A percentile compares a stretch with the other conserved stretches of the same genome.
phyloP scores from a whole-genome alignment of 1,140 invertebrate species.

The Wasmannia auropunctata region DNA sequence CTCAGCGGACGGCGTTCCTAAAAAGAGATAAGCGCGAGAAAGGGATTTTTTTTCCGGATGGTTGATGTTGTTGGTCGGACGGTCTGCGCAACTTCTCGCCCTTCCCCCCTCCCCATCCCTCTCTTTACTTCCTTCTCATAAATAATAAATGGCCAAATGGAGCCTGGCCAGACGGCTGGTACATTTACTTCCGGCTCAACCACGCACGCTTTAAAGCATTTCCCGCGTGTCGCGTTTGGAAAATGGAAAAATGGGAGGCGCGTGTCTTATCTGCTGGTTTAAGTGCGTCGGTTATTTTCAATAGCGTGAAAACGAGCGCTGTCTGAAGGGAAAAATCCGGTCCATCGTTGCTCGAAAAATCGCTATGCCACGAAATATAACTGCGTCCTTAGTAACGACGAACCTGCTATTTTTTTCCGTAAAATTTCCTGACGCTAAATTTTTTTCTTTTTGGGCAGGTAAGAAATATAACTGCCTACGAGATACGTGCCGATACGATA shows the following conservation, averaged over 20 bases:
- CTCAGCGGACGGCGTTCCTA: slow-evolving; percentile 50
- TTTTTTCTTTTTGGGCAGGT: neutral
- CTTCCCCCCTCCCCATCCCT: neutral
- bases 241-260: slow-evolving; percentile 50
- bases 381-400: slow-evolving; percentile 36
- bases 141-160: slow-evolving; percentile 72
- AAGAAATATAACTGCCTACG: neutral
- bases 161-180: slow-evolving; percentile 49
- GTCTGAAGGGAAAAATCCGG: slow-evolving; percentile 45
- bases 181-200: slow-evolving; percentile 63
- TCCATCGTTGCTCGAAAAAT: slow-evolving; percentile 41
- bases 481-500: neutral
- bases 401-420: slow-evolving; percentile 27
- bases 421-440: neutral
- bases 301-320: slow-evolving; percentile 42
- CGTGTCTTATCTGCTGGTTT: slow-evolving; percentile 57
- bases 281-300: slow-evolving; percentile 50
- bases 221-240: slow-evolving; percentile 21
- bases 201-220: slow-evolving; percentile 49
- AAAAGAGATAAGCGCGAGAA: slow-evolving; percentile 69
- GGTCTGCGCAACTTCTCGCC: slow-evolving; percentile 50
- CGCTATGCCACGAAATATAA: slow-evolving; percentile 19
- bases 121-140: slow-evolving; percentile 44
- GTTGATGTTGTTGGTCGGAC: slow-evolving; percentile 34
- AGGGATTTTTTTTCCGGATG: slow-evolving; percentile 53